Percentiles rank a stretch among this genome's conserved stretches.
phyloP scores from a whole-genome alignment of 2,888 invertebrate species.

The Parthenolecanium corni region DNA sequence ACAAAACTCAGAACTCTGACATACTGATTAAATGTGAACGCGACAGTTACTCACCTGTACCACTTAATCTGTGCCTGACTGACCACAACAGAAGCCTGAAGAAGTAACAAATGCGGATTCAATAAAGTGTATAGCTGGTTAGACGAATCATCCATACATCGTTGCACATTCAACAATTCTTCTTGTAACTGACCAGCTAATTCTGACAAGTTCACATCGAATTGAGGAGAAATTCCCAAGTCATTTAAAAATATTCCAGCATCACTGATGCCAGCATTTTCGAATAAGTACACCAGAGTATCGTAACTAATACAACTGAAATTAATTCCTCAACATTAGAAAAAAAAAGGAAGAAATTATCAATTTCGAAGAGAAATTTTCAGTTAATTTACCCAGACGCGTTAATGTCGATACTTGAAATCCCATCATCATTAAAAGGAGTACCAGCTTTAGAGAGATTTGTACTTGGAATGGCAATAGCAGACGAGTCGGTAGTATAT shows the following conservation, averaged over 20 bases:
- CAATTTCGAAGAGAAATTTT: not conserved
- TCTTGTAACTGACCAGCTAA: conserved; percentile 57
- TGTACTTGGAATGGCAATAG: not conserved
- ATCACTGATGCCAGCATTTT: conserved; percentile 53
- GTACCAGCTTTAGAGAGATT: conserved; percentile 14
- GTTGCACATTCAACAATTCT: conserved; percentile 42
- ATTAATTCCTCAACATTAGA: too few relatives aligned
- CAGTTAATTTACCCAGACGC: conserved; percentile 13
- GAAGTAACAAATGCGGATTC: conserved; percentile 30
- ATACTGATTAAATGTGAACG: not conserved
- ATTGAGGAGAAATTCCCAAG: conserved; percentile 51
- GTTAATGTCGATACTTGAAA: conserved; percentile 17
- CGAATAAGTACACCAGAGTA: conserved; percentile 58
- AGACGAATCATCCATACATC: conserved; percentile 23
- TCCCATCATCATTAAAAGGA: conserved; percentile 13
- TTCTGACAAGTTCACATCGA: conserved; percentile 47
- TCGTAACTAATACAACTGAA: conserved; percentile 34
- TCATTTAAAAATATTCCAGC: conserved; percentile 53
- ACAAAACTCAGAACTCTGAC: not conserved
- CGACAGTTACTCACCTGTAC: conserved; percentile 27
- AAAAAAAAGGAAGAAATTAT: not conserved
- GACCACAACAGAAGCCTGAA: conserved; percentile 31
- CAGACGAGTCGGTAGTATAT: not conserved
- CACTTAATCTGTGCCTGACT: conserved; percentile 32
- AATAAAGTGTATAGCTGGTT: conserved; percentile 22